Percentiles rank a stretch among this genome's conserved stretches.
phyloP scores from a whole-genome alignment of 1,140 invertebrate species.

The Linepithema humile region DNA sequence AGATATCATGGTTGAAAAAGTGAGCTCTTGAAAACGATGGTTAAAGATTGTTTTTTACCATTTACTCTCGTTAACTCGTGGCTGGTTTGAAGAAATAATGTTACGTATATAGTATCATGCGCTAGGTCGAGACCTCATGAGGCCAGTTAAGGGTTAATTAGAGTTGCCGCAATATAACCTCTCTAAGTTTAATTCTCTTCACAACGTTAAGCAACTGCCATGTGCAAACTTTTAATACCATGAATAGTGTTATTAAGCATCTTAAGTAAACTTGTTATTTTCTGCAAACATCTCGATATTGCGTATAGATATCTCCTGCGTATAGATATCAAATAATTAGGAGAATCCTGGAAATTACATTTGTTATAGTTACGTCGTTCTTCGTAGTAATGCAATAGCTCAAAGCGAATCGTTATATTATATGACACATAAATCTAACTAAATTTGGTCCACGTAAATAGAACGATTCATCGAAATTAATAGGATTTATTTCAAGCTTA shows the following conservation, averaged over 20 bases:
- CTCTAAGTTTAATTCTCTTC: conserved; percentile 40
- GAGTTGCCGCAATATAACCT: conserved; percentile 35
- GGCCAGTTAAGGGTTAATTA: conserved; percentile 44
- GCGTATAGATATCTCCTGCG: neutral
- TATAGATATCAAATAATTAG: neutral
- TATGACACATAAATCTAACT: too few species aligned
- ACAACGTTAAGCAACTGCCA: conserved; percentile 11
- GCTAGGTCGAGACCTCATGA: conserved; percentile 5
- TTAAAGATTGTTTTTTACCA: neutral
- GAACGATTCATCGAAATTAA: too few species aligned
- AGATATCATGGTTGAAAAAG: too few species aligned
- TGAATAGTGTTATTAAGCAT: conserved; percentile 4
- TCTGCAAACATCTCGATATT: neutral
- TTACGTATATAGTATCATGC: conserved; percentile 18
- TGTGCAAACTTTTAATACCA: conserved; percentile 20
- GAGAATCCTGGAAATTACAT: neutral
- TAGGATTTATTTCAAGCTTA: neutral
- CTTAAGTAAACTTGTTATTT: conserved; percentile 13
- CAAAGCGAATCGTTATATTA: neutral
- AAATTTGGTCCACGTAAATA: too few species aligned
- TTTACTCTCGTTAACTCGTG: conserved; percentile 6
- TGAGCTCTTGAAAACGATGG: too few species aligned
- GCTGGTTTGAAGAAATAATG: neutral
- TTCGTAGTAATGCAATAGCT: neutral
- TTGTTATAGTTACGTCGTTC: neutral